phyloP scores from a whole-genome alignment of 2,888 invertebrate species.

The Ophion costatus region DNA sequence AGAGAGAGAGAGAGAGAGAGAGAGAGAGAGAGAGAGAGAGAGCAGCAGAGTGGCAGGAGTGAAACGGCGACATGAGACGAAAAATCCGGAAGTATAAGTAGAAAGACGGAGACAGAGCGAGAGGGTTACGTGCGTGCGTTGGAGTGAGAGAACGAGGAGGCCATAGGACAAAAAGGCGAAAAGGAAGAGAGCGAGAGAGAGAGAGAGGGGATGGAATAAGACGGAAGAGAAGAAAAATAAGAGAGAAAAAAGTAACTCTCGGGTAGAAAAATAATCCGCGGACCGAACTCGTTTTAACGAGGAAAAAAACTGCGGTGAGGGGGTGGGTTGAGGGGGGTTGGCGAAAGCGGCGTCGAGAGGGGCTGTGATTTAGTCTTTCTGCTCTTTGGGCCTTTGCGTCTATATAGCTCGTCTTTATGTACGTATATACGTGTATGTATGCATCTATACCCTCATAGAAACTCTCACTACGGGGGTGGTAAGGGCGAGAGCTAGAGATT shows the following conservation, averaged over 20 bases:
- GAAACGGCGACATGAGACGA: not conserved
- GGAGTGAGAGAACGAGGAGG: not conserved
- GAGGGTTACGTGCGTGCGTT: not conserved
- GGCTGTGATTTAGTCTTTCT: conserved; percentile 63
- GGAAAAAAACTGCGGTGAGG: conserved; percentile 46
- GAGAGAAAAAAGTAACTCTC: conserved; percentile 43
- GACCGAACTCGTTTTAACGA: conserved; percentile 73
- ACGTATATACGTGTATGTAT: not conserved
- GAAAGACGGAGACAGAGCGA: conserved; percentile 37
- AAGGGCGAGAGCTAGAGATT: conserved; percentile 18
- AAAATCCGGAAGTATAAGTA: conserved; percentile 50
- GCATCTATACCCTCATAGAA: conserved; percentile 22
- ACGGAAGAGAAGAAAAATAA: conserved; percentile 30
- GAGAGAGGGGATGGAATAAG: conserved; percentile 23
- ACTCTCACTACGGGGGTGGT: conserved; percentile 23
- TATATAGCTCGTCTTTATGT: not conserved
- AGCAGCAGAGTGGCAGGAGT: not conserved
- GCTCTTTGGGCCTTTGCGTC: conserved; percentile 29
- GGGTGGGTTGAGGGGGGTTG: conserved; percentile 44
- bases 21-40: not conserved
- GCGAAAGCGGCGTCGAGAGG: conserved; percentile 56
- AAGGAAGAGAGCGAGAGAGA: not conserved
- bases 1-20: conserved; percentile 5
- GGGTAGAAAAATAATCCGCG: conserved; percentile 75
- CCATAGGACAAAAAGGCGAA: not conserved